These are phyloP conservation scores for Camelus bactrianus DNA, from an alignment of 2,113 vertebrate species.

Conservation along the genomic window DNA sequence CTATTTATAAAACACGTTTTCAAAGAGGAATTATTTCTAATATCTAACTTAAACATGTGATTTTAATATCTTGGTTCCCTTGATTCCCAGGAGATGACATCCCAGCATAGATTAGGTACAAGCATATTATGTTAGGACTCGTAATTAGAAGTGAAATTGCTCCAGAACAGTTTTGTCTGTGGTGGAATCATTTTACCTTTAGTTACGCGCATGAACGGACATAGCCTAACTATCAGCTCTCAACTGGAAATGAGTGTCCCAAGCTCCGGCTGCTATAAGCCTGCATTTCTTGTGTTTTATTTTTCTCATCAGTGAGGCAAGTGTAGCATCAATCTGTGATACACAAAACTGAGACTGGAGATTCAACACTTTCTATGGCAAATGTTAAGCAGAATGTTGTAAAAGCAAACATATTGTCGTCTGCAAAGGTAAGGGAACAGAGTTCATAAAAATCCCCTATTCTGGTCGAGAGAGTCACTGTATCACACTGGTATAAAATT, in stretches of 20 bases:
- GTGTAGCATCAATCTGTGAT: constrained; percentile 70
- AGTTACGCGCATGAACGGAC: constrained; percentile 71
- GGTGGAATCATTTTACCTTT: constrained; percentile 75
- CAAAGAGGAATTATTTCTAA: not conserved
- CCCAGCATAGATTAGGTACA: constrained; percentile 73
- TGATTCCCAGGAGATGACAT: constrained; percentile 50
- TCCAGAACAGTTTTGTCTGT: constrained; percentile 70
- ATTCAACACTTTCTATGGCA: constrained; percentile 24
- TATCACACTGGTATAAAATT: not conserved
- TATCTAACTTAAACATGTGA: constrained; percentile 28
- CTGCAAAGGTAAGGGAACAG: not conserved
- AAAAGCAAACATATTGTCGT: constrained; percentile 31
- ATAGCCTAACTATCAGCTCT: constrained; percentile 80
- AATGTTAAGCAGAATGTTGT: constrained; percentile 45
- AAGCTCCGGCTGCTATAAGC: constrained; percentile 56
- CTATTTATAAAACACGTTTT: constrained; percentile 29
- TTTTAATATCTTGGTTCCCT: constrained; percentile 59
- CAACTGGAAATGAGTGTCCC: constrained; percentile 74
- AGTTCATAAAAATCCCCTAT: constrained; percentile 15
- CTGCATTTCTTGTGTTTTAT: constrained; percentile 71
- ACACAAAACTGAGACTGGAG: constrained; percentile 58
- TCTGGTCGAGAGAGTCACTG: not conserved
- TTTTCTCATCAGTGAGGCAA: constrained; percentile 79
- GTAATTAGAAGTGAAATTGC: constrained; percentile 85
- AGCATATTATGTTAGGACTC: constrained; percentile 66